Base-by-base conservation (phyloP, 2,113 vertebrate species). In the Limanda limanda region DNA sequence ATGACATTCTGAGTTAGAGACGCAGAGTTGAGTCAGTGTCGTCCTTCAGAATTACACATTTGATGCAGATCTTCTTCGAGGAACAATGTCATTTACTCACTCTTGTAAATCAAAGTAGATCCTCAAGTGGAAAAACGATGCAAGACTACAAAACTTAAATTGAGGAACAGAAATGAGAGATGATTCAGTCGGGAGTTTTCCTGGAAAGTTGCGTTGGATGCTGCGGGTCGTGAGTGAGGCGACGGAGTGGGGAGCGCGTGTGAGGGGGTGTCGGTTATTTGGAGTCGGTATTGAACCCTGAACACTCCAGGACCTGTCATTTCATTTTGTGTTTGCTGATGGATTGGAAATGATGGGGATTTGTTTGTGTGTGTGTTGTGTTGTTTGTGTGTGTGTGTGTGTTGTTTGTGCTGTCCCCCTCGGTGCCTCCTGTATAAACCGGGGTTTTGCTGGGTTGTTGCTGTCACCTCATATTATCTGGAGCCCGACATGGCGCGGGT, bases 391-490 rank as follows among this genome's bases (percentile, higher is more conserved):
- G 24, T 57, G 52, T 8, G 54, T 27, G 54, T 25, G 23, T 21
- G 72, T 70, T 79, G 65, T 72, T 55, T 75, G 68, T n/a, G 69
- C 56, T 45, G 79, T 87, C 84, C 72, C 84, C 88, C 72, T 79
- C 64, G 61, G 85, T 84, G 76, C 62, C 68, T 81, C 62, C 66
- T 64, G 76, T 78, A 76, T 68, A 70, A 56, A 77, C 78, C 35
- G 80, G 64, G 89, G 85, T 88, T 87, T 81, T 63, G 77, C 48
- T 69, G 85, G 89, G 68, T 78, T 83, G 81, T 52, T 66, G 81
- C 90, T 93, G 92, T 93, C 93, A 91, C 70, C 74, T 92, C 81
- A 52, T 60, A 87, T 94, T 83, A 94, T 78, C 52, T 79, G 13
- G 3, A 37, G 10, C 68, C 77, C 84, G 85, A 91, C 86, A 86